Base-by-base conservation (phyloP, 2,888 invertebrate species). In the Keiferia lycopersicella region DNA sequence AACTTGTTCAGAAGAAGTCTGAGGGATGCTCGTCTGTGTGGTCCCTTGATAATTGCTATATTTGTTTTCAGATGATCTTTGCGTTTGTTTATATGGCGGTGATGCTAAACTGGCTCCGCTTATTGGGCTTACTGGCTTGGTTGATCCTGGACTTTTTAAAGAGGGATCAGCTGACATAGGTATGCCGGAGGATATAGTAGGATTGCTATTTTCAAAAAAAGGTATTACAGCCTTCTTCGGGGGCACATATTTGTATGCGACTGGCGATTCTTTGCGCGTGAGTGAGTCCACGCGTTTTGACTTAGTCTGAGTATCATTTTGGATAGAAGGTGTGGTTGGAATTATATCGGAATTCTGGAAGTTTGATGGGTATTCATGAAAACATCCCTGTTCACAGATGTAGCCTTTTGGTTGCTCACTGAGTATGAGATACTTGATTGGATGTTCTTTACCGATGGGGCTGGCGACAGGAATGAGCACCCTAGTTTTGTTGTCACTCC, bases 381-480 rank as follows among this genome's bases (percentile, higher is more conserved):
- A 34, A 18, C 61, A 61, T 14, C 61, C 61, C 30, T 50, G 16
- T 6, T 61, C 61, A 34, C 61, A 61, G 30, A 61, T 61, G 11
- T 61, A 61, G 11, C 41, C 50, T 50, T 61, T 48, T 16, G 61
- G 61, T 12, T 61, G 18, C 26, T 61, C 48, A 22, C 18, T 50
- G 30, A 61, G 61, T 3, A 61, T 61, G 7, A 50, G 18, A 16
- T 61, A 61, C 30, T 61, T 61, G 7, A 61, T 18, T 1, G 16
- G n/a, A 20, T 61, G 61, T 16, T 16, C 22, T 26, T 30, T n/a
- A 4, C 30, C n/a, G 4, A 34, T 7, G 0, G 56, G 56, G n/a
- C 8, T n/a, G 30, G 16, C 8, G 2, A 56, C 56, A 16, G 56
- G 56, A 26, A 56, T 34, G 26, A 56, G 30, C 10, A 56, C 12